phyloP scores from a whole-genome alignment of 2,797 vertebrate genomes.

The Hozukius guyotensis region DNA sequence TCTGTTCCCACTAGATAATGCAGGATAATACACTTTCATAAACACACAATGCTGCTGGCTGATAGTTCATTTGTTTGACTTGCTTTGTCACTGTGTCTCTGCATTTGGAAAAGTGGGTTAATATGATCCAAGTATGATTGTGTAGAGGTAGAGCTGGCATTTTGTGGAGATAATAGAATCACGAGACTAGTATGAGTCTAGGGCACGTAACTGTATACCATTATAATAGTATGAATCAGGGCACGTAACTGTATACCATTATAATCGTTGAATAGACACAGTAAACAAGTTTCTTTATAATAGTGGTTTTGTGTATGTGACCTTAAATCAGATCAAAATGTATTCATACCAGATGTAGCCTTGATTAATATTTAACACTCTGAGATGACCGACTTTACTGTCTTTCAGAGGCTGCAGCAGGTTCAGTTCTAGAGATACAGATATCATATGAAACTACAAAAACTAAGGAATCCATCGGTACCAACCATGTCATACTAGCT shows the following conservation, averaged over 20 bases:
- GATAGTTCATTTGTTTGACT: background rate
- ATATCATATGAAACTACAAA: too few species aligned
- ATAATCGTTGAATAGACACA: background rate
- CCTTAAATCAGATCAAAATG: background rate
- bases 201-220: background rate
- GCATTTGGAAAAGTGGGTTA: slow-evolving; percentile 26
- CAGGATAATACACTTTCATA: slow-evolving; percentile 20
- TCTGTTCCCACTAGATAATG: slow-evolving; percentile 12
- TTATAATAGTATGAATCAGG: background rate
- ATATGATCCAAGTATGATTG: slow-evolving; percentile 4
- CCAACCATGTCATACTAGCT: too few species aligned
- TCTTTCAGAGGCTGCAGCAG: too few species aligned
- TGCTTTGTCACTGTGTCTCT: background rate
- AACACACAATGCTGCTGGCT: background rate
- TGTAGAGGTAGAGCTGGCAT: background rate
- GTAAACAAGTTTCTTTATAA: background rate
- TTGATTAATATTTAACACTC: background rate
- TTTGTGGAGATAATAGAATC: background rate
- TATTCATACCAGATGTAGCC: background rate
- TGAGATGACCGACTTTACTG: too few species aligned
- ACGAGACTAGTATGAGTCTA: background rate
- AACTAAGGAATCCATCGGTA: too few species aligned
- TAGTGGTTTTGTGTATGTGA: background rate
- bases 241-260: background rate
- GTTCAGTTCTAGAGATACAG: too few species aligned